Percentiles rank a stretch among this genome's conserved stretches.
Conservation (phyloP, 2,888 invertebrate genomes). For the Aspidiotus destructor region DNA sequence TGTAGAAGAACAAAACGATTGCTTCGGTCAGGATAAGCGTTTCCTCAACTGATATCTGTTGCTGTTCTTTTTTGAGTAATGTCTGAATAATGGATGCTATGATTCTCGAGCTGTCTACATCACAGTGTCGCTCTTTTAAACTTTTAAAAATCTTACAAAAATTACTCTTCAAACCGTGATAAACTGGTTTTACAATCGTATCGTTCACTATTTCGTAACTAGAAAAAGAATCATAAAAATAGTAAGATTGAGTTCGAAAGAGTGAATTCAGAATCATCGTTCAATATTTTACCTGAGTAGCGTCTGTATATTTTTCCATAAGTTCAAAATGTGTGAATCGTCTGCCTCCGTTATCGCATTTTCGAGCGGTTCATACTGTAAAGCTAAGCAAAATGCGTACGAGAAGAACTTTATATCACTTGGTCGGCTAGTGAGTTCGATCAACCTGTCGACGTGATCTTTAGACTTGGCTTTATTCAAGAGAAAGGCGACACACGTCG, state of each 20-base stretch:
- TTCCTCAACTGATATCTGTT: constrained; percentile 36
- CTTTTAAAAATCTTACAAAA: constrained; percentile 30
- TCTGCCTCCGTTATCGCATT: constrained; percentile 22
- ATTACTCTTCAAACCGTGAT: constrained; percentile 29
- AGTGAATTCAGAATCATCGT: neutral
- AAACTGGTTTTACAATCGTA: constrained; percentile 21
- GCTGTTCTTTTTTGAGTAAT: constrained; percentile 35
- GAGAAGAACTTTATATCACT: constrained; percentile 35
- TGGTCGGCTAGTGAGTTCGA: constrained; percentile 35
- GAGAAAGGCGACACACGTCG: constrained; percentile 36
- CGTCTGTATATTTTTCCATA: constrained; percentile 38
- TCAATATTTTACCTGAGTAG: constrained; percentile 24
- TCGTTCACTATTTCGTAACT: constrained; percentile 1
- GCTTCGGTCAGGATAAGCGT: constrained; percentile 37
- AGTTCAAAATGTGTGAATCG: constrained; percentile 29
- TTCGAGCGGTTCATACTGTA: constrained; percentile 29
- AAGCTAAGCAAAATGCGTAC: constrained; percentile 35
- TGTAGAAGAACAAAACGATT: constrained; percentile 37
- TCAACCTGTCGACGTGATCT: constrained; percentile 36
- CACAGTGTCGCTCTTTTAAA: constrained; percentile 34
- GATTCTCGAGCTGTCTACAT: constrained; percentile 36
- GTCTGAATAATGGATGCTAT: constrained; percentile 37
- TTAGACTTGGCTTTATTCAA: constrained; percentile 35
- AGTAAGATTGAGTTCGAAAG: too few relatives aligned
- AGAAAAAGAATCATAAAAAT: neutral